Evolutionary conservation across 2,113 vertebrate genomes (phyloP).

Genomic region (Indicator indicator): DNA sequence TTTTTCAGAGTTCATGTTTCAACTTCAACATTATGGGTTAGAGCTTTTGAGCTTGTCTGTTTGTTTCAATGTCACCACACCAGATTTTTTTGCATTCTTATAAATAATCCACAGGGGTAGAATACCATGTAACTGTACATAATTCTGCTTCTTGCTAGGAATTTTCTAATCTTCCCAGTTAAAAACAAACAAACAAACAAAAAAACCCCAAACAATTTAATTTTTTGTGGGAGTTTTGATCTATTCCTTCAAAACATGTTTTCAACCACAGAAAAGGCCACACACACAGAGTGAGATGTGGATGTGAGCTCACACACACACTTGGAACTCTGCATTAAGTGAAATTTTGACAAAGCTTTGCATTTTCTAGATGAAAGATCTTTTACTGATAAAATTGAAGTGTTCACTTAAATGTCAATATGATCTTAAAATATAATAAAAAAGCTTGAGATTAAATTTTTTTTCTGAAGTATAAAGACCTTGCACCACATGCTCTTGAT

Average conservation of each 20-base stretch:
- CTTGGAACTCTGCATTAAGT: not conserved
- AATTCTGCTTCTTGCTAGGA: not conserved
- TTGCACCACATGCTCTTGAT: not conserved
- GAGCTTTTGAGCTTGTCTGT: not conserved
- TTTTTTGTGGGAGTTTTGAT: not conserved
- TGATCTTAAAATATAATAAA: not conserved
- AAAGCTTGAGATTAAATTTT: not conserved
- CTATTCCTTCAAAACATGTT: not conserved
- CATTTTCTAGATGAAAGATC: not conserved
- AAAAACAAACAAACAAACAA: not conserved
- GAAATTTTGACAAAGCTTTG: not conserved
- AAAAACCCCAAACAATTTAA: not conserved
- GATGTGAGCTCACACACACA: not conserved
- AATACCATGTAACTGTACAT: not conserved
- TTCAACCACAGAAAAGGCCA: not conserved
- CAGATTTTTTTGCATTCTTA: not conserved
- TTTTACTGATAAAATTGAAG: not conserved
- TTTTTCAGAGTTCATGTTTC: not conserved
- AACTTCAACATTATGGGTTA: not conserved
- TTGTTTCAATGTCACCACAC: not conserved
- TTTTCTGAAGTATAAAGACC: not conserved
- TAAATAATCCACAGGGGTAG: not conserved
- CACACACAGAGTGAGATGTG: rapidly evolving
- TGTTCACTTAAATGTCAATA: not conserved
- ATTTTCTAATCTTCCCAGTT: not conserved